A percentile compares a stretch with the other conserved stretches of the same genome.
Conservation (phyloP, 2,888 invertebrate genomes). For the Didymodactylos carnosus region DNA sequence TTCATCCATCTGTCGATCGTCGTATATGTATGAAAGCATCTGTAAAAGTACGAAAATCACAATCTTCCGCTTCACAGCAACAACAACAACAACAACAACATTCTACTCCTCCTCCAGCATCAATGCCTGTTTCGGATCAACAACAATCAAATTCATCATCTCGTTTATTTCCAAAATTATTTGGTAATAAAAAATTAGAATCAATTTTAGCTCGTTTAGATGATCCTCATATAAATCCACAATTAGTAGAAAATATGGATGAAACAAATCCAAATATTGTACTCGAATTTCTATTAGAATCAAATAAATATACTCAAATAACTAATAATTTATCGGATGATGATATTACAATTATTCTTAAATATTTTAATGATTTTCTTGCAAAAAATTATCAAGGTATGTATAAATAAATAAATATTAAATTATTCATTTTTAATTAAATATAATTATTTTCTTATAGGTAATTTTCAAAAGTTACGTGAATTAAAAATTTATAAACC, state of each 20-base stretch:
- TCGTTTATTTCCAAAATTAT: constrained; percentile 1
- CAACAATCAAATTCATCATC: not conserved
- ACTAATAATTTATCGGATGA: constrained; percentile 6
- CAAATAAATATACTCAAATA: constrained; percentile 6
- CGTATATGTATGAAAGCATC: constrained; percentile 9
- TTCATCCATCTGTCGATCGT: constrained; percentile 10
- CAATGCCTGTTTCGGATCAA: not conserved
- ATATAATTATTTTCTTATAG: not conserved
- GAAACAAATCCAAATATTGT: constrained; percentile 10
- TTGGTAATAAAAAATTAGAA: constrained; percentile 13
- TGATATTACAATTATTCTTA: constrained; percentile 7
- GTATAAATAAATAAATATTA: too few species aligned
- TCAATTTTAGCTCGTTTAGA: constrained; percentile 8
- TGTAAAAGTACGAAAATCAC: not conserved
- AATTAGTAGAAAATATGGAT: constrained; percentile 8
- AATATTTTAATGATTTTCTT: constrained; percentile 14
- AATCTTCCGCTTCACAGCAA: not conserved
- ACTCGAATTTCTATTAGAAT: constrained; percentile 5
- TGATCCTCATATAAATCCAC: constrained; percentile 6
- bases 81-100: too few species aligned
- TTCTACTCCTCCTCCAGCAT: not conserved
- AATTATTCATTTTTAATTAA: not conserved
- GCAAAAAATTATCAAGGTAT: constrained; percentile 5
- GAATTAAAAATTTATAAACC: constrained; percentile 9
- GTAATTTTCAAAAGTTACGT: constrained; percentile 2